Base-by-base conservation (phyloP, 1,140 invertebrate species). In the Macrosteles quadrilineatus region DNA sequence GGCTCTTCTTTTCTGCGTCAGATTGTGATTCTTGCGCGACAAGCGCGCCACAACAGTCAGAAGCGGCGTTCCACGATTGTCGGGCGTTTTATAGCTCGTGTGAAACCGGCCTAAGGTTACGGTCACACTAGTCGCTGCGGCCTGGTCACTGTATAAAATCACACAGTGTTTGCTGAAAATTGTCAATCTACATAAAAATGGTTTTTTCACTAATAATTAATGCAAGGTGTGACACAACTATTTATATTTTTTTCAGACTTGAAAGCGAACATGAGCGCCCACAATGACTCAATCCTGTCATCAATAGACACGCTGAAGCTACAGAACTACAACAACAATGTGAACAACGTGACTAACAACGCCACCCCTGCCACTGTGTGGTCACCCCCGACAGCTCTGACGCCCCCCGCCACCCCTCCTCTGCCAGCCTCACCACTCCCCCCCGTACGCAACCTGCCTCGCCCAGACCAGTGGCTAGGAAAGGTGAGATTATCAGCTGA, bases 401-500 rank as follows among this genome's bases (percentile, higher is more conserved):
- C 81, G 2, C 82, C 81, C 1, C 81, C 40, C 73, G 77, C 25
- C 76, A 78, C 68, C 72, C 79, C 63, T 70, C 81, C 45, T 77
- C 82, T 71, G 65, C 81, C 68, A 73, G 77, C 68, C 31, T 80
- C 73, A 80, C 81, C 73, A 81, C 81, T 71, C 78, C 82, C 40
- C 75, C 66, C 79, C 6, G 72, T 79, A 21, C 78, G 74, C 12
- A 79, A 80, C 67, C 79, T 91, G 73, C 90, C 90, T 0, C 88
- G 87, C 79, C 89, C 89, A 0, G 91, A 92, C 63, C 90, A 91
- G 73, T 92, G 90, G 90, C 75, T 93, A 50, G 91, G 90, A 4
- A 87, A 88, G 64, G 85, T 91, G 14, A 36, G 62, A 87, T 55
- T 45, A 45, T 45, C 43, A 45, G 12, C 43, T 12, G 12, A 50